These are phyloP conservation scores for Lasioglossum morio DNA, from an alignment of 2,888 invertebrate genomes.

Conservation along the genomic window DNA sequence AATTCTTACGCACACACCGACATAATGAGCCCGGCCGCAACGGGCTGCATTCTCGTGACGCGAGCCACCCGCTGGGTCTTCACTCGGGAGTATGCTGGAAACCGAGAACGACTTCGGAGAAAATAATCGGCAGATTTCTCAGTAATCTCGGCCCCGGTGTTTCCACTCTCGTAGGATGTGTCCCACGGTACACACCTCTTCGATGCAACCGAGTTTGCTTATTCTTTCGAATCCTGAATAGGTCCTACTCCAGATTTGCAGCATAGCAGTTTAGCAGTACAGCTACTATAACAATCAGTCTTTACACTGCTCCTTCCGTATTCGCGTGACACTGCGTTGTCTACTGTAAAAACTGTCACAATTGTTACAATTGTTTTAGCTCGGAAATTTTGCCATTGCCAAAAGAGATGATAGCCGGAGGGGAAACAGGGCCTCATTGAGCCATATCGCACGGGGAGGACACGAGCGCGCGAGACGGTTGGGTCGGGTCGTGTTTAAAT, in stretches of 20 bases:
- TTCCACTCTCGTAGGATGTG: background rate
- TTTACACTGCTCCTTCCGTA: background rate
- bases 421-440: background rate
- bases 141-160: conserved; percentile 28
- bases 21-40: conserved; percentile 76
- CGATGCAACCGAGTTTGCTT: background rate
- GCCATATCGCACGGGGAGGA: background rate
- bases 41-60: conserved; percentile 72
- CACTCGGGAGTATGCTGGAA: conserved; percentile 55
- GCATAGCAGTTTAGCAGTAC: background rate
- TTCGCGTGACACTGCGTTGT: background rate
- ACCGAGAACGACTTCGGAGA: conserved; percentile 62
- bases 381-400: background rate
- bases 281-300: too few relatives aligned
- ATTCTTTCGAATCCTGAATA: background rate
- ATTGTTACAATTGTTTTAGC: background rate
- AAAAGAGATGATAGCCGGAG: background rate
- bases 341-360: too few relatives aligned
- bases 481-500: conserved; percentile 43
- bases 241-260: background rate
- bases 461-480: background rate
- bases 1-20: conserved; percentile 77
- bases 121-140: conserved; percentile 61
- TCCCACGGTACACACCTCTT: background rate
- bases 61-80: conserved; percentile 69